Evolutionary conservation across 2,113 vertebrate species (phyloP), one percentile per base, ranked within the genome.

Genomic region (Phaethon lepturus): DNA sequence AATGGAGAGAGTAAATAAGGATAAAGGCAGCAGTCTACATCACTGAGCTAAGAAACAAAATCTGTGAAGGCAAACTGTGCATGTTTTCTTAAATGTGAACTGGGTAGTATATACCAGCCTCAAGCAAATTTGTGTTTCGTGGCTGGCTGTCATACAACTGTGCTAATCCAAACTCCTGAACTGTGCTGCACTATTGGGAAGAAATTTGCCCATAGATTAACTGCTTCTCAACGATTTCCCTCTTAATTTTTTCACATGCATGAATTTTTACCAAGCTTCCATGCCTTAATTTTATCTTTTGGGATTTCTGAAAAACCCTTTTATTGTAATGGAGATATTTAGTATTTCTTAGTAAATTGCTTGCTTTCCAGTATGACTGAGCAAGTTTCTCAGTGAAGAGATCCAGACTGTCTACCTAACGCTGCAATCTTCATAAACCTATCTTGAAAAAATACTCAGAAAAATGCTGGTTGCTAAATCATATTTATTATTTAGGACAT

Each of bases 81-180:
- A 68, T 73, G 90, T 56, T 44, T 75, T 86, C 79, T 62, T 64
- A 78, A 95, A 96, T 94, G 49, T 93, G 74, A 62, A 66, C 64
- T 90, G 33, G 13, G 13, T 79, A 64, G n/a, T 64, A 77, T 53
- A 87, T 13, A 81, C 10, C 56, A 81, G 38, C 64, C 55, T 76
- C 22, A 35, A 90, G 73, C 64, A 59, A 75, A 94, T 85, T 52
- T 59, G 44, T 63, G 50, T 77, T 96, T 75, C 82, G 74, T 0
- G 0, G 40, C 45, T 96, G 77, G 38, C 53, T 93, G 86, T 88
- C 91, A 76, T 35, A 89, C 14, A 49, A 58, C 56, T 89, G 73
- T 40, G 52, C 67, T 49, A 73, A 68, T 78, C 45, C 90, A 91
- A 6, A 33, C 15, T 75, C 81, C 45, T 76, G 38, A 94, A 90